These are phyloP conservation scores for Stenchaetothrips biformis DNA, from an alignment of 2,888 invertebrate species.

Conservation along the genomic window DNA sequence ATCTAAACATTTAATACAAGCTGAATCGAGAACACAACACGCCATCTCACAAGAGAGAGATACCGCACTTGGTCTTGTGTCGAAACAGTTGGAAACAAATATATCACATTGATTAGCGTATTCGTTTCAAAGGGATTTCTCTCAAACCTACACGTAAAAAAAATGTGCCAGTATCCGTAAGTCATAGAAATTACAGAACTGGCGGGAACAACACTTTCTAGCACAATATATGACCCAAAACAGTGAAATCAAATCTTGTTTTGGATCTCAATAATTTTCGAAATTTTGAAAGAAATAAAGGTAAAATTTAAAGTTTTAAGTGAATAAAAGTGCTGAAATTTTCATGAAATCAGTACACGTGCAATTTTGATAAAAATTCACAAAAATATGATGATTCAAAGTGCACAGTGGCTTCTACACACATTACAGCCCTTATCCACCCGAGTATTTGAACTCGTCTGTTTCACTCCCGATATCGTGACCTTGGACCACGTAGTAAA, in stretches of 20 bases:
- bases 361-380: conserved; percentile 15
- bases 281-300: not conserved
- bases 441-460: too few relatives aligned
- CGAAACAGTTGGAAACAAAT: conserved; percentile 13
- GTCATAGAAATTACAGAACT: too few relatives aligned
- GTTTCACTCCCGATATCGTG: too few relatives aligned
- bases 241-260: too few relatives aligned
- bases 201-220: too few relatives aligned
- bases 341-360: not conserved
- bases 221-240: too few relatives aligned
- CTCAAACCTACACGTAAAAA: not conserved
- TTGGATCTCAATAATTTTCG: not conserved
- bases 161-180: not conserved
- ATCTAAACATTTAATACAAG: not conserved
- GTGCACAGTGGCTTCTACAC: conserved; percentile 1
- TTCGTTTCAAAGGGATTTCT: not conserved
- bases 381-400: conserved; percentile 19
- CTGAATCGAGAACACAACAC: conserved; percentile 15
- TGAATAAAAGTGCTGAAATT: not conserved
- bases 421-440: not conserved
- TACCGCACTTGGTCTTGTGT: conserved; percentile 9
- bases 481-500: conserved; percentile 2
- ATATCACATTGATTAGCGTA: conserved; percentile 19
- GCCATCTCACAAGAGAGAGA: not conserved
- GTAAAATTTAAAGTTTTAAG: not conserved